Evolutionary conservation across 2,888 invertebrate species (phyloP).

Genomic region (Synanthedon vespiformis): DNA sequence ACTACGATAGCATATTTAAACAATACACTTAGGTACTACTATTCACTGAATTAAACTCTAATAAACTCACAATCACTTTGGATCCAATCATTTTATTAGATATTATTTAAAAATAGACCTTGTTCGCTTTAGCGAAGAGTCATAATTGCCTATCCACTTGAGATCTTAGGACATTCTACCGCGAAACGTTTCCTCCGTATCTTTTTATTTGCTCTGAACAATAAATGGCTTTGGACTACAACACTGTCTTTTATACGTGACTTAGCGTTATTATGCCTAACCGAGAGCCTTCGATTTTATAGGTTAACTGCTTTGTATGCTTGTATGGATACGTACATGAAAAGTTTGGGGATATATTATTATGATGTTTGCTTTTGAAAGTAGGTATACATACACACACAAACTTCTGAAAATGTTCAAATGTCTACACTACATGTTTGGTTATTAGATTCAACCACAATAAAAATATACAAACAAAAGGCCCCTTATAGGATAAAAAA

Average conservation of each 20-base stretch:
- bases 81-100: not conserved
- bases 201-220: constrained; percentile 58
- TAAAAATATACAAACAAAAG: too few relatives aligned
- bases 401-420: too few relatives aligned
- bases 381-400: too few relatives aligned
- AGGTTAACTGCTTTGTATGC: constrained; percentile 15
- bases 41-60: constrained; percentile 47
- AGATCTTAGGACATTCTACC: too few relatives aligned
- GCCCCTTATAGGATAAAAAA: too few relatives aligned
- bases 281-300: constrained; percentile 39
- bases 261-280: constrained; percentile 39
- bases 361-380: too few relatives aligned
- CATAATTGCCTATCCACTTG: constrained; percentile 9
- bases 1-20: constrained; percentile 24
- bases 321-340: too few relatives aligned
- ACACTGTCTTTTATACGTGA: constrained; percentile 40
- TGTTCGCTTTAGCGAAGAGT: constrained; percentile 10
- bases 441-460: too few relatives aligned
- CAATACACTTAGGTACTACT: constrained; percentile 42
- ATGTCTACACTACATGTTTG: too few relatives aligned
- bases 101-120: constrained; percentile 15
- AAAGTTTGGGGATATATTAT: too few relatives aligned
- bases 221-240: constrained; percentile 51
- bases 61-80: constrained; percentile 17
- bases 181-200: constrained; percentile 27